Percentiles rank a stretch among this genome's conserved stretches.
These are phyloP conservation scores for Castor canadensis DNA, from an alignment of 2,113 vertebrate species.

Conservation along the genomic window DNA sequence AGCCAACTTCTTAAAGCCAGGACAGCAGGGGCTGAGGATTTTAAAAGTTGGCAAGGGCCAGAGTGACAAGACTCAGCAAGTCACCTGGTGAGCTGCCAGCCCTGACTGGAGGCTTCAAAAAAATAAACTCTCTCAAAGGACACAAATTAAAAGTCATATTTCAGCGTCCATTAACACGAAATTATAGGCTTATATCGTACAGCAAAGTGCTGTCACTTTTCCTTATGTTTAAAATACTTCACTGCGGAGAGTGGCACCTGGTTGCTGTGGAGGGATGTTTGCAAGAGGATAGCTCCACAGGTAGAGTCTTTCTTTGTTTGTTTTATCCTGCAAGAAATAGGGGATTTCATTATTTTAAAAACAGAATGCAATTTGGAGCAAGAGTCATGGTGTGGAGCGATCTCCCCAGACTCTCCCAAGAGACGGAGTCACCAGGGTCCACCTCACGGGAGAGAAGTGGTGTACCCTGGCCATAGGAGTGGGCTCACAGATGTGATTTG, in stretches of 20 bases:
- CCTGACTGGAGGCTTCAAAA: constrained; percentile 59
- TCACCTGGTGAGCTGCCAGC: constrained; percentile 44
- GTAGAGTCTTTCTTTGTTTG: background rate
- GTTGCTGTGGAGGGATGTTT: background rate
- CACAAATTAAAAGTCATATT: constrained; percentile 65
- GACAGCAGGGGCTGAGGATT: constrained; percentile 63
- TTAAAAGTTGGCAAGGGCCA: constrained; percentile 62
- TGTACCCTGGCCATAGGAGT: background rate
- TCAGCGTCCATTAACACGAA: constrained; percentile 56
- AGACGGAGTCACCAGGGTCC: background rate
- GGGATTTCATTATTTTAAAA: constrained; percentile 3
- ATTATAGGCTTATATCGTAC: constrained; percentile 46
- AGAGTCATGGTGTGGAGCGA: background rate
- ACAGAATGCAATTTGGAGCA: background rate
- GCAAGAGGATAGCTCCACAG: background rate
- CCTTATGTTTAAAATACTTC: constrained; percentile 23
- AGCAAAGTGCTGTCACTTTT: constrained; percentile 37
- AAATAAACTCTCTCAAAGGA: constrained; percentile 56
- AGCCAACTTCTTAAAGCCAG: constrained; percentile 70
- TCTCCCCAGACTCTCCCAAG: background rate
- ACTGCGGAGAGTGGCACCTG: background rate
- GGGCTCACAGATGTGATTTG: background rate
- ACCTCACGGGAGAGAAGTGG: background rate
- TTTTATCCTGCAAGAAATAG: background rate
- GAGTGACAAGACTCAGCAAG: constrained; percentile 65